A percentile compares a stretch with the other conserved stretches of the same genome.
These are phyloP conservation scores for Orussus abietinus DNA, from an alignment of 1,140 invertebrate genomes.

Conservation along the genomic window DNA sequence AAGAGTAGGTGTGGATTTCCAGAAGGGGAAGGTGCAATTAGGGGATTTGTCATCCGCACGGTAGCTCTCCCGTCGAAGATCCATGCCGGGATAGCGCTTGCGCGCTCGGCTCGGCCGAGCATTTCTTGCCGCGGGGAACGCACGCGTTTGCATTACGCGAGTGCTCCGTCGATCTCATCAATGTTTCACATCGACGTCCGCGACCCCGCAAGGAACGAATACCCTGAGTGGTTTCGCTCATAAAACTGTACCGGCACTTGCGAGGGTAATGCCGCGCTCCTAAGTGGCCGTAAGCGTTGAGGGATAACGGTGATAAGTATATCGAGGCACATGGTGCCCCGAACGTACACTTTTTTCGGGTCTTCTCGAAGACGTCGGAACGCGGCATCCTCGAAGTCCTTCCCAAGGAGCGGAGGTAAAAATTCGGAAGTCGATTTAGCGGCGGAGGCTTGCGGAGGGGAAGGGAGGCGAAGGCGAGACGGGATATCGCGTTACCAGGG, in stretches of 20 bases:
- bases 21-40: background rate
- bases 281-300: no score
- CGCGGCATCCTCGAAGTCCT: no score
- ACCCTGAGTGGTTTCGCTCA: conserved; percentile 52
- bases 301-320: no score
- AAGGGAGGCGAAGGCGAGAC: conserved; percentile 20
- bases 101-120: background rate
- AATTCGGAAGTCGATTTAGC: no score
- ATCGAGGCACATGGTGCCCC: no score
- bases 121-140: background rate
- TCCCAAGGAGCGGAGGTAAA: no score
- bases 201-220: conserved; percentile 29
- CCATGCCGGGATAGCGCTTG: background rate
- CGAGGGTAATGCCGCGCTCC: conserved; percentile 8
- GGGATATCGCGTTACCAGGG: conserved; percentile 44
- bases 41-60: background rate
- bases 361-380: no score
- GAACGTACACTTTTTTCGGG: no score
- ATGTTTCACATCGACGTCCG: conserved; percentile 44
- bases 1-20: no score
- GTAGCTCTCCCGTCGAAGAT: background rate
- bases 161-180: conserved; percentile 35
- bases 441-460: no score
- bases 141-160: background rate
- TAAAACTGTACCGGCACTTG: conserved; percentile 37